phyloP scores from a whole-genome alignment of 2,113 vertebrate species.

The Hemiscyllium ocellatum region DNA sequence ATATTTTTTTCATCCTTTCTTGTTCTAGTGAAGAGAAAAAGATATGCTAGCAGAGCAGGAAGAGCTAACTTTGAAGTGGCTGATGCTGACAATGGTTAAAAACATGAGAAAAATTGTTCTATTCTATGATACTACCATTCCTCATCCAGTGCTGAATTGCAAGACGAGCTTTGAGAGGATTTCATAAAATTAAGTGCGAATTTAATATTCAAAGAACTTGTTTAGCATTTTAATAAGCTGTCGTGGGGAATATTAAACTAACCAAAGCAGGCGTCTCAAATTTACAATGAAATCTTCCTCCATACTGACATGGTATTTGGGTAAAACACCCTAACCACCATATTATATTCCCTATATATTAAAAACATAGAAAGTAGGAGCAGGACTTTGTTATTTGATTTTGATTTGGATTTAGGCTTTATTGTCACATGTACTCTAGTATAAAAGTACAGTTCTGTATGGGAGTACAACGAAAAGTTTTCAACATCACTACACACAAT shows the following conservation, averaged over 20 bases:
- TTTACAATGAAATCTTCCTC: neutral
- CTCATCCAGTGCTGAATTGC: neutral
- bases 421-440: no score
- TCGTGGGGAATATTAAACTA: neutral
- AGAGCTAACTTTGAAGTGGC: neutral
- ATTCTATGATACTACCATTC: neutral
- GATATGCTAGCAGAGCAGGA: neutral
- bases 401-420: no score
- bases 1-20: neutral
- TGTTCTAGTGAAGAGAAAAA: neutral
- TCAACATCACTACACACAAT: no score
- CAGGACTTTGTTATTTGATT: no score
- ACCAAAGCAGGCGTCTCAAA: neutral
- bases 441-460: no score
- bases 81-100: neutral
- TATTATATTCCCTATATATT: no score
- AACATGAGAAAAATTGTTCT: neutral
- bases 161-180: neutral
- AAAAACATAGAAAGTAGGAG: no score
- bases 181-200: neutral
- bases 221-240: neutral
- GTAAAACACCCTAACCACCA: no score
- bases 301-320: neutral
- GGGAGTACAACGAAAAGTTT: no score
- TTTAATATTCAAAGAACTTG: neutral